phyloP scores from a whole-genome alignment of 37 sponge, comb jelly and placozoan genomes.

The Bolinopsis microptera region DNA sequence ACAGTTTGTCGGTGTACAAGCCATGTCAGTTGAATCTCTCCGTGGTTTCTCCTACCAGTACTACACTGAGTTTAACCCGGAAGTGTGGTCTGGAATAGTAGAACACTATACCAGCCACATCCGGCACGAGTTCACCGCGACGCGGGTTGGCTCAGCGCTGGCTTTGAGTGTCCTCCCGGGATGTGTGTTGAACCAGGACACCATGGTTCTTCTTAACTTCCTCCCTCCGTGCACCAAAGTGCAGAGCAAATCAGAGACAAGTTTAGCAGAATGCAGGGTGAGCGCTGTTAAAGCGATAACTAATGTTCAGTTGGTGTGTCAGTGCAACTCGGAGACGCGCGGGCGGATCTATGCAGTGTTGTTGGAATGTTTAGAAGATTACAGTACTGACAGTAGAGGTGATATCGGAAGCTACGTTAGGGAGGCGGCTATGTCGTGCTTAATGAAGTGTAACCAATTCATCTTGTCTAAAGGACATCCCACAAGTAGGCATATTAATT shows the following conservation, averaged over 20 bases:
- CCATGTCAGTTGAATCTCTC: background rate
- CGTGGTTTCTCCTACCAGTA: background rate
- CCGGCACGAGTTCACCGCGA: constrained; percentile 51
- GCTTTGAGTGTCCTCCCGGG: constrained; percentile 51
- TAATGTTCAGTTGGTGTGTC: constrained; percentile 22
- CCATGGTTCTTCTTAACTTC: background rate
- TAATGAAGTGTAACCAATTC: constrained; percentile 56
- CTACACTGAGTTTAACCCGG: background rate
- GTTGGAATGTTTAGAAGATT: constrained; percentile 76
- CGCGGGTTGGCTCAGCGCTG: constrained; percentile 37
- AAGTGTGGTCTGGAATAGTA: background rate
- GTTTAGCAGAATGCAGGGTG: constrained; percentile 36
- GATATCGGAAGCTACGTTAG: constrained; percentile 87
- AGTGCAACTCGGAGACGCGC: constrained; percentile 12
- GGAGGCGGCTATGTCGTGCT: constrained; percentile 77
- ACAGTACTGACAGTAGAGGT: constrained; percentile 90
- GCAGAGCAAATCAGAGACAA: constrained; percentile 32
- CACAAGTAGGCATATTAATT: constrained; percentile 17
- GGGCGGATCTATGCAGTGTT: background rate
- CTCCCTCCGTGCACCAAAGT: constrained; percentile 10
- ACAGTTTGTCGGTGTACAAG: constrained; percentile 21
- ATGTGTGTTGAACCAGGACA: background rate
- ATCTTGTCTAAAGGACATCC: constrained; percentile 56
- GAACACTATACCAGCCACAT: background rate
- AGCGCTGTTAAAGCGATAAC: constrained; percentile 2